Evolutionary conservation across 2,113 vertebrate genomes (phyloP).

Genomic region (Callipepla squamata): DNA sequence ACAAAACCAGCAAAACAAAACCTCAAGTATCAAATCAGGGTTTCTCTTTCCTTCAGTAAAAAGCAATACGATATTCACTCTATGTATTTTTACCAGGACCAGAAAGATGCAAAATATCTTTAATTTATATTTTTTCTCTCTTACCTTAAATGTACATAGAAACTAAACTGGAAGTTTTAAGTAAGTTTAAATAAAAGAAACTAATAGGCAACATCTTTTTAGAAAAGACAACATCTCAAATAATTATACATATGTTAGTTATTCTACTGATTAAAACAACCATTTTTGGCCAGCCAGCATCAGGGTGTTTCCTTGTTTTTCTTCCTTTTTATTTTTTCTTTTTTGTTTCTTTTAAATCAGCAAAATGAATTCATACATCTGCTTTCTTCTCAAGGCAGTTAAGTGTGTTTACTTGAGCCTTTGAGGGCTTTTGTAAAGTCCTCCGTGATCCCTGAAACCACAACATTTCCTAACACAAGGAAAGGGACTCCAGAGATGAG

Average conservation of each 20-base stretch:
- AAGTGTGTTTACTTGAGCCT: background rate
- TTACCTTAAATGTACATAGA: background rate
- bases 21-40: background rate
- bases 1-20: background rate
- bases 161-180: background rate
- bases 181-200: background rate
- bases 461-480: background rate
- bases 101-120: background rate
- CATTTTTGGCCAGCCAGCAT: background rate
- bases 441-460: background rate
- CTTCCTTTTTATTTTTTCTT: background rate
- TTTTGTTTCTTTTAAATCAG: rapidly evolving
- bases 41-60: rapidly evolving
- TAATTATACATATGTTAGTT: background rate
- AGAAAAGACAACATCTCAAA: background rate
- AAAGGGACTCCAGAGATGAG: background rate
- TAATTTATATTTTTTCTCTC: background rate
- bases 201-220: background rate
- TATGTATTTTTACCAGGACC: background rate
- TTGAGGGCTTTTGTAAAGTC: background rate
- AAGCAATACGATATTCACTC: background rate
- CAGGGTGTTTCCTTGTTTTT: background rate
- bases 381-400: background rate
- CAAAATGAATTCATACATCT: background rate
- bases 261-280: background rate